phyloP scores from a whole-genome alignment of 1,140 invertebrate genomes.

The Zeugodacus cucurbitae region DNA sequence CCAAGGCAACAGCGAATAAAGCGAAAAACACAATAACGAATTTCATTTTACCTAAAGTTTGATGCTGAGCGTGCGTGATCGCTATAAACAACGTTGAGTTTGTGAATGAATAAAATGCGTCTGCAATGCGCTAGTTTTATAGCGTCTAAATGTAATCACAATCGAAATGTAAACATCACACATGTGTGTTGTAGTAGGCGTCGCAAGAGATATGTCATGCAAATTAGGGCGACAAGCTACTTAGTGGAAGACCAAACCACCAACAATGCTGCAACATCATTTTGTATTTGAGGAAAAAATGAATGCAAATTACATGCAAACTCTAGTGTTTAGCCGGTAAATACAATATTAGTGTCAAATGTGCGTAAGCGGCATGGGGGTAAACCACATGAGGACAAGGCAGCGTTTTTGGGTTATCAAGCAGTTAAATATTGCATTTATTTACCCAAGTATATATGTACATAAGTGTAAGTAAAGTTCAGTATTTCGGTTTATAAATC shows the following conservation, averaged over 20 bases:
- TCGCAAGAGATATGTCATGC: background rate
- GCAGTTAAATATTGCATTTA: no score
- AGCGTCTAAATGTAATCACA: background rate
- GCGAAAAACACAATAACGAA: slow-evolving; percentile 34
- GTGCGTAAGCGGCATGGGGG: no score
- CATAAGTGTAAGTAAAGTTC: no score
- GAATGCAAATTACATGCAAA: no score
- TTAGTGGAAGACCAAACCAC: background rate
- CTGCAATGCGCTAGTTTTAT: background rate
- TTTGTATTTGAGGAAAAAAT: no score
- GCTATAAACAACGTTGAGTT: background rate
- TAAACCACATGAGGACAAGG: no score
- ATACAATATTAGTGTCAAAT: no score
- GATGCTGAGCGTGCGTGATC: background rate
- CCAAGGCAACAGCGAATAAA: slow-evolving; percentile 34
- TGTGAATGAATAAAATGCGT: background rate
- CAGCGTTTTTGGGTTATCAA: no score
- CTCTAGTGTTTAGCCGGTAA: no score
- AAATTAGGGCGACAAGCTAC: background rate
- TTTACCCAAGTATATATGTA: no score
- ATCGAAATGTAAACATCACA: background rate
- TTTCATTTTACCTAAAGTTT: slow-evolving; percentile 6
- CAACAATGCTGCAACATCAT: no score
- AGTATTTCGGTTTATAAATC: no score
- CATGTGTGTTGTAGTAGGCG: background rate